Conservation (phyloP, 1,140 invertebrate genomes). For the Agraylea sexmaculata region DNA sequence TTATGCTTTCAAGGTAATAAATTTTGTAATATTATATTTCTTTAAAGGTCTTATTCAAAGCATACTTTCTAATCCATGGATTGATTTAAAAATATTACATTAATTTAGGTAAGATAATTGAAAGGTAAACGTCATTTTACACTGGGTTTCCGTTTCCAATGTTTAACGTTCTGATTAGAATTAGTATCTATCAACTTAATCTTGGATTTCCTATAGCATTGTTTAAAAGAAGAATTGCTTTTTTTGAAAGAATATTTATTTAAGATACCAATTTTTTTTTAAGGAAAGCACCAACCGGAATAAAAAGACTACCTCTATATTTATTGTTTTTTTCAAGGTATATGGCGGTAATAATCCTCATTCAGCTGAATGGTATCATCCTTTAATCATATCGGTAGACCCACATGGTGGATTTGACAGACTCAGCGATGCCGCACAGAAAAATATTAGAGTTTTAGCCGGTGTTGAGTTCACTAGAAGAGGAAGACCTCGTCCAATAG, state of each 20-base stretch:
- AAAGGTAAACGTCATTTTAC: no score
- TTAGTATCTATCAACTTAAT: neutral
- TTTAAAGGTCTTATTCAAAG: no score
- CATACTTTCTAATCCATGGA: no score
- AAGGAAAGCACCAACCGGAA: neutral
- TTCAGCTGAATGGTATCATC: conserved; percentile 79
- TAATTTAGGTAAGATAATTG: no score
- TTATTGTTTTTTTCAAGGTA: conserved; percentile 31
- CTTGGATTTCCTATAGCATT: neutral
- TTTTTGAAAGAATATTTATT: neutral
- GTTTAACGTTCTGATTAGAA: neutral
- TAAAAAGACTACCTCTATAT: no score
- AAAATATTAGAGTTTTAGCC: conserved; percentile 65
- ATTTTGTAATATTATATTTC: neutral
- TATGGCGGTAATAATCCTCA: conserved; percentile 84
- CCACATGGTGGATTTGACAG: conserved; percentile 69
- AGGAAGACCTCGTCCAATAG: conserved; percentile 62
- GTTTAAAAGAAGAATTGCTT: neutral
- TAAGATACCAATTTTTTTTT: neutral
- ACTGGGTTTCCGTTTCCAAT: no score
- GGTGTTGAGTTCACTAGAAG: conserved; percentile 74
- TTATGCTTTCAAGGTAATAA: conserved; percentile 65
- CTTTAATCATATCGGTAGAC: conserved; percentile 83
- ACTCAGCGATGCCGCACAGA: conserved; percentile 57
- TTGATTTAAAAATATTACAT: no score